phyloP scores from a whole-genome alignment of 1,140 invertebrate genomes.

The Trypoxylus dichotomus region DNA sequence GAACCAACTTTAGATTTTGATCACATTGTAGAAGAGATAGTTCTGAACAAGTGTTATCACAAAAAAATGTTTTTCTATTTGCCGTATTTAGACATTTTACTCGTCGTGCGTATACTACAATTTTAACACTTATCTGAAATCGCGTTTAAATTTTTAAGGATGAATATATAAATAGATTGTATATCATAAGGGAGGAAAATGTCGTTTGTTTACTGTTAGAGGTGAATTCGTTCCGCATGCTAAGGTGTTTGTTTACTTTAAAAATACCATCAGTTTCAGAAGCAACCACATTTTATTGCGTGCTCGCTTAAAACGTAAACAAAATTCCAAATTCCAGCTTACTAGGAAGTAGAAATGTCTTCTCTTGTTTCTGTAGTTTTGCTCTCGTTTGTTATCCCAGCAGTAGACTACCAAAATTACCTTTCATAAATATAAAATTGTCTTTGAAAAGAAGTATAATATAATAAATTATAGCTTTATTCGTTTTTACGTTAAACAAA shows the following conservation, averaged over 20 bases:
- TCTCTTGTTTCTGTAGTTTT: background rate
- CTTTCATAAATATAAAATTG: background rate
- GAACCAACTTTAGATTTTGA: too few relatives aligned
- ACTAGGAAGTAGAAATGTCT: background rate
- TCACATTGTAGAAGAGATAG: too few relatives aligned
- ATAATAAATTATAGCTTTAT: background rate
- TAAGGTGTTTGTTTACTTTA: background rate
- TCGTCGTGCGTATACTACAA: too few relatives aligned
- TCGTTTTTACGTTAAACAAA: background rate
- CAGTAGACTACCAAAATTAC: background rate
- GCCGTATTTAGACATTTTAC: too few relatives aligned
- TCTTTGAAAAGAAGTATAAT: background rate
- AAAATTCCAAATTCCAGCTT: background rate
- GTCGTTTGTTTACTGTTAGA: too few relatives aligned
- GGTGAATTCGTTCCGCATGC: background rate
- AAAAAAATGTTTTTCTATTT: too few relatives aligned
- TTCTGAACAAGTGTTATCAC: too few relatives aligned
- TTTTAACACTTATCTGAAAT: too few relatives aligned
- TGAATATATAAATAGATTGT: too few relatives aligned
- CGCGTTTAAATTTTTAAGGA: too few relatives aligned
- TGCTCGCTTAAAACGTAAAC: background rate
- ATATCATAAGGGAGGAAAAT: too few relatives aligned
- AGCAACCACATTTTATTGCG: background rate
- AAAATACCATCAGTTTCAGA: background rate
- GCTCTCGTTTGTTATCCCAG: background rate